These are phyloP conservation scores for Pangasius krempfi DNA, from an alignment of 2,797 vertebrate species.

Conservation along the genomic window DNA sequence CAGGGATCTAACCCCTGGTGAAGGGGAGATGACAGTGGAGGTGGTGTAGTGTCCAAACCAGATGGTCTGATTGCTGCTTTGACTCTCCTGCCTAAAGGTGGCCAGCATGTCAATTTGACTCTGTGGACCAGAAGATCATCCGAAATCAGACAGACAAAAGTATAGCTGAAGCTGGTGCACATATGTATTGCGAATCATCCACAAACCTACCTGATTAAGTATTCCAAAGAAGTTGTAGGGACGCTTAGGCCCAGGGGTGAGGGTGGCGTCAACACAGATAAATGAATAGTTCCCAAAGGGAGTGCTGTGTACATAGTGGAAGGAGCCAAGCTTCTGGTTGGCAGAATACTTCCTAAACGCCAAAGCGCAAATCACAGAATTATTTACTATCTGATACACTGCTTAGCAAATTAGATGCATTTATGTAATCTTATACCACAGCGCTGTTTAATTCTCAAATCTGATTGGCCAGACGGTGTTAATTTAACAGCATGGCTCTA, in stretches of 20 bases:
- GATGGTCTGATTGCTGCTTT: conserved; percentile 88
- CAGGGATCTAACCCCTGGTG: conserved; percentile 83
- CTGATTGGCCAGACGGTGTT: not conserved
- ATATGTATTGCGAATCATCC: not conserved
- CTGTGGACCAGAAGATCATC: conserved; percentile 67
- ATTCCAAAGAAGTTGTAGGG: conserved; percentile 97
- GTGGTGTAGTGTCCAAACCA: conserved; percentile 99
- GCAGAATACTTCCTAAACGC: conserved; percentile 89
- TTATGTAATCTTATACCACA: not conserved
- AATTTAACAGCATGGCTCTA: not conserved
- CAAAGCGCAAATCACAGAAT: not conserved
- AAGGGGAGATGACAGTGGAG: conserved; percentile 88
- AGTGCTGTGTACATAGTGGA: conserved; percentile 88
- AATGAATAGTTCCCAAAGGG: conserved; percentile 97
- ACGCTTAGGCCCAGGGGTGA: conserved; percentile 90
- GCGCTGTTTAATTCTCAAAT: not conserved
- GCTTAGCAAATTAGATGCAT: not conserved
- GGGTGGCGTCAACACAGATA: conserved; percentile 90
- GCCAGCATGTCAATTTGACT: conserved; percentile 84
- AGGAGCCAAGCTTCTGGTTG: conserved; percentile 87
- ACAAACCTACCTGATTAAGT: conserved; percentile 82
- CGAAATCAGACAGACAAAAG: not conserved
- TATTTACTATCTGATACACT: not conserved
- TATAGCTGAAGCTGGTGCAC: not conserved
- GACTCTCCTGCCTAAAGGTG: conserved; percentile 80